Evolutionary conservation across 2,797 vertebrate species (phyloP).

Genomic region (Typhlichthys subterraneus): DNA sequence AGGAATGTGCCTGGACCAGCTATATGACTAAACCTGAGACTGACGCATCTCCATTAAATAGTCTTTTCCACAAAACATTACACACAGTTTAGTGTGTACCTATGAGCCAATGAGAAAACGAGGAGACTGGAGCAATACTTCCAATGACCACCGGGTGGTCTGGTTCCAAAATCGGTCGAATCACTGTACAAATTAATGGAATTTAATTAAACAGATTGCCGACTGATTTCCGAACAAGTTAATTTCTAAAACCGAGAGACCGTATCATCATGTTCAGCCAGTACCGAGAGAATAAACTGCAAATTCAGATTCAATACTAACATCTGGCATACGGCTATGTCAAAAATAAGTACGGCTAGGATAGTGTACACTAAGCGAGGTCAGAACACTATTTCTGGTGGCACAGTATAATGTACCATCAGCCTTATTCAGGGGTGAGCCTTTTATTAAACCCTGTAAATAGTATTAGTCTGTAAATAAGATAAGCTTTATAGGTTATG

Average conservation of each 20-base stretch:
- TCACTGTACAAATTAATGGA: too few relatives aligned
- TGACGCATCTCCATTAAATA: slow-evolving; percentile 57
- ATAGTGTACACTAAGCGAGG: background rate
- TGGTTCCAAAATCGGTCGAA: too few relatives aligned
- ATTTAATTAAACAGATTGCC: background rate
- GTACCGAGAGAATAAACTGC: too few relatives aligned
- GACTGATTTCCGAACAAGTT: slow-evolving; percentile 16
- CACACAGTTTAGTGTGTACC: too few relatives aligned
- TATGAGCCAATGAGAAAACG: too few relatives aligned
- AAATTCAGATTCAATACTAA: too few relatives aligned
- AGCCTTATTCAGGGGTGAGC: background rate
- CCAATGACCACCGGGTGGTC: too few relatives aligned
- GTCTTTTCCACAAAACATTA: slow-evolving; percentile 37
- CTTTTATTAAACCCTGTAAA: slow-evolving; percentile 1
- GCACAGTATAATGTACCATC: background rate
- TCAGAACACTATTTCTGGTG: background rate
- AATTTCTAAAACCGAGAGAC: too few relatives aligned
- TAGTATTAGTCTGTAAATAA: background rate
- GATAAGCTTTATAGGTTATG: background rate
- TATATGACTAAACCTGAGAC: slow-evolving; percentile 65
- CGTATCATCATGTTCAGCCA: too few relatives aligned
- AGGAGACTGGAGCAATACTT: too few relatives aligned
- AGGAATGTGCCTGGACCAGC: slow-evolving; percentile 66
- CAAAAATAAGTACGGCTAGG: background rate
- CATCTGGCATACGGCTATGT: background rate